phyloP scores from a whole-genome alignment of 2,888 invertebrate genomes.

The Anarsia innoxiella region DNA sequence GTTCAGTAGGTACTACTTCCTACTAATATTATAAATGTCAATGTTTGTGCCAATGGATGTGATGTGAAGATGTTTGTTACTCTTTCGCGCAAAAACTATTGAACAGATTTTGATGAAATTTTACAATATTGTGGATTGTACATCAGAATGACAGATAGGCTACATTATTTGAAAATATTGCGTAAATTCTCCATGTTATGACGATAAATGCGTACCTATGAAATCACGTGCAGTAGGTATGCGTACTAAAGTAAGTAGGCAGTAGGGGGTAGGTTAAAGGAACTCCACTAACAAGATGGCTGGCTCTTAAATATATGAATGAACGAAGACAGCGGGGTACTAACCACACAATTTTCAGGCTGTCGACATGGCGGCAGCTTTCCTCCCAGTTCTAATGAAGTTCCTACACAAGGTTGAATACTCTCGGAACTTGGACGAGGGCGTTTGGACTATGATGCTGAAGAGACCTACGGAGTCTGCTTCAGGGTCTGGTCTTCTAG shows the following conservation, averaged over 20 bases:
- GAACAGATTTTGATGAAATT: background rate
- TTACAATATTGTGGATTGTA: too few relatives aligned
- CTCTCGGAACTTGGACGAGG: slow-evolving; percentile 80
- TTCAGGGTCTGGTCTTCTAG: slow-evolving; percentile 86
- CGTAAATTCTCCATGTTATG: background rate
- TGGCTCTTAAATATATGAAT: too few relatives aligned
- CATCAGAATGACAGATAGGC: background rate
- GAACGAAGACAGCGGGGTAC: too few relatives aligned
- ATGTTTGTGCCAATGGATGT: background rate
- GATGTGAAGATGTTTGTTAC: background rate
- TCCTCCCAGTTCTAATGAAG: slow-evolving; percentile 80
- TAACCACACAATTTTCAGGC: slow-evolving; percentile 54
- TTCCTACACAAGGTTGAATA: slow-evolving; percentile 74
- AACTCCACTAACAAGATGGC: background rate
- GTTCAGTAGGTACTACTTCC: background rate
- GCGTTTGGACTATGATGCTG: slow-evolving; percentile 87
- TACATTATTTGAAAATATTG: background rate
- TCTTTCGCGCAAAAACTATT: background rate
- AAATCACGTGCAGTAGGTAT: background rate
- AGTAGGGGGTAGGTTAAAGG: too few relatives aligned
- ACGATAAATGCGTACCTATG: background rate
- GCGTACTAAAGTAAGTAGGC: background rate
- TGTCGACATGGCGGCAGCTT: slow-evolving; percentile 86
- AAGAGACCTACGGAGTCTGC: slow-evolving; percentile 87
- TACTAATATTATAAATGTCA: background rate